Evolutionary conservation across 2,113 vertebrate genomes (phyloP).

Genomic region (Salvelinus namaycush): DNA sequence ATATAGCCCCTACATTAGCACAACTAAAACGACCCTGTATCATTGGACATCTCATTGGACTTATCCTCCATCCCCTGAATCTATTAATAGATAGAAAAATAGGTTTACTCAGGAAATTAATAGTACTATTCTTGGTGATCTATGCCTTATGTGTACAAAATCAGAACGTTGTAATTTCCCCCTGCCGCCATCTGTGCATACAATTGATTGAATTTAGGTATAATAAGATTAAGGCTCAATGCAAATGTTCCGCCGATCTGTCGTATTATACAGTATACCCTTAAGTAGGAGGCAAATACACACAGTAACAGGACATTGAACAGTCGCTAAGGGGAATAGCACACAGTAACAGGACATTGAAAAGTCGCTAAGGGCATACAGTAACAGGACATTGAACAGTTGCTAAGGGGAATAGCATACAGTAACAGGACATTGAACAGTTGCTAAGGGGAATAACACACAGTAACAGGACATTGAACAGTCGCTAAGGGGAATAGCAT

Average conservation of each 20-base stretch:
- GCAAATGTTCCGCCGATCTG: not conserved
- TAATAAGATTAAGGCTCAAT: conserved; percentile 22
- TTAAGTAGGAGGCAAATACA: not conserved
- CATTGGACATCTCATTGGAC: not conserved
- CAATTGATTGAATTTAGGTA: conserved; percentile 18
- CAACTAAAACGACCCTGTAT: not conserved
- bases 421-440: too few relatives aligned
- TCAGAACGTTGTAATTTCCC: not conserved
- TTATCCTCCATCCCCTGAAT: conserved; percentile 34
- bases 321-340: too few relatives aligned
- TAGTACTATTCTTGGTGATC: conserved; percentile 17
- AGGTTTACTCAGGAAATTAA: conserved; percentile 39
- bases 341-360: too few relatives aligned
- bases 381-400: too few relatives aligned
- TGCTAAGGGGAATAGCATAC: too few relatives aligned
- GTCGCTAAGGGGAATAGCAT: too few relatives aligned
- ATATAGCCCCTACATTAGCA: too few relatives aligned
- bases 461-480: too few relatives aligned
- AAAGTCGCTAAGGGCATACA: too few relatives aligned
- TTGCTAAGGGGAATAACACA: too few relatives aligned
- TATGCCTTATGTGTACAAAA: conserved; percentile 28
- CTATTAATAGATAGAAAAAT: conserved; percentile 49
- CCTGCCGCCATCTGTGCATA: conserved; percentile 4
- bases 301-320: too few relatives aligned
- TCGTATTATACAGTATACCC: not conserved